Percentiles rank a stretch among this genome's conserved stretches.
Conservation (phyloP, 2,888 invertebrate species). For the Acutogordius australiensis region DNA sequence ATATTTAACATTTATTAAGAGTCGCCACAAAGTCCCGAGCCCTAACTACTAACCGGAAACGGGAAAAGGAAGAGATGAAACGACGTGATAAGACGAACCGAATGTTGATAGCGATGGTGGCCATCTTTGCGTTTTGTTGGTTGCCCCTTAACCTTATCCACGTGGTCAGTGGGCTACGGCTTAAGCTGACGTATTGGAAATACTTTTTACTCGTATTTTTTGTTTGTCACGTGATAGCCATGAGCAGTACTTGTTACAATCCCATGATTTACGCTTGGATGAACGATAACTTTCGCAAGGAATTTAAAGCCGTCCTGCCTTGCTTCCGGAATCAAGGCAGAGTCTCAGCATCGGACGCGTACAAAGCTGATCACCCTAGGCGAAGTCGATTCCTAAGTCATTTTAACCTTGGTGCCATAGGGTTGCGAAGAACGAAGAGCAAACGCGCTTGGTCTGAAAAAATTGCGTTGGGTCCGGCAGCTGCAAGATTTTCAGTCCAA, state of each 20-base stretch:
- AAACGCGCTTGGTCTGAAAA: too few relatives aligned
- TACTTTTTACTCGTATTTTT: conserved; percentile 67
- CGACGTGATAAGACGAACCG: conserved; percentile 65
- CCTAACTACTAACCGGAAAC: neutral
- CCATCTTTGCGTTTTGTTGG: conserved; percentile 77
- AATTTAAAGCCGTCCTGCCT: conserved; percentile 34
- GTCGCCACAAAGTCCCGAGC: neutral
- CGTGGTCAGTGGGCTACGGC: conserved; percentile 32
- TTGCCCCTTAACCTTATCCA: conserved; percentile 51
- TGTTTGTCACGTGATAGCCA: conserved; percentile 53
- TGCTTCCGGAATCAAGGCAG: conserved; percentile 15
- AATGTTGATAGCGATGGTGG: conserved; percentile 86
- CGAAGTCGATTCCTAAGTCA: too few relatives aligned
- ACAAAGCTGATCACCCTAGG: too few relatives aligned
- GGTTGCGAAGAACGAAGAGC: too few relatives aligned
- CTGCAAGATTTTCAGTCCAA: too few relatives aligned
- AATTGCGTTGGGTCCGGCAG: too few relatives aligned
- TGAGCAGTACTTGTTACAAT: conserved; percentile 75
- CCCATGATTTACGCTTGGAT: conserved; percentile 78
- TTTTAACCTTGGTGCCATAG: too few relatives aligned
- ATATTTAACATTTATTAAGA: too few relatives aligned
- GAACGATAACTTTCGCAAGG: conserved; percentile 68
- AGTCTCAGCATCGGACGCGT: neutral
- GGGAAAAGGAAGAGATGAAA: conserved; percentile 55
- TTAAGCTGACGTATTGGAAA: conserved; percentile 31